Conservation (phyloP, 2,888 invertebrate species). For the Zhengitettix transpicula region DNA sequence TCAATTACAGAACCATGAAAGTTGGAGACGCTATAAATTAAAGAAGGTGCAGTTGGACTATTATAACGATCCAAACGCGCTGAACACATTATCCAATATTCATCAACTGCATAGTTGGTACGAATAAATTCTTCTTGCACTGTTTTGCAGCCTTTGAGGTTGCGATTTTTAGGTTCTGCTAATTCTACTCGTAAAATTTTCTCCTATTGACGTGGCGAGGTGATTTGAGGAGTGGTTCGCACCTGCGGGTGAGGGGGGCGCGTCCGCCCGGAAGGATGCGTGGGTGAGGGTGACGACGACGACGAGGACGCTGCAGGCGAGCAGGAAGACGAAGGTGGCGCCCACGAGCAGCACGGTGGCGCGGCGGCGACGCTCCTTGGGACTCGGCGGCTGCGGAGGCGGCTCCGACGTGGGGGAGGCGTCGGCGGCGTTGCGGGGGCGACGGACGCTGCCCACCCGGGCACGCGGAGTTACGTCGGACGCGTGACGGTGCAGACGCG, state of each 20-base stretch:
- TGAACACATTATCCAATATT: too few species aligned
- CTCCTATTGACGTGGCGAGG: too few species aligned
- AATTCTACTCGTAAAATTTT: too few species aligned
- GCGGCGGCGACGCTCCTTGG: constrained; percentile 44
- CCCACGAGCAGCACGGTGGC: constrained; percentile 54
- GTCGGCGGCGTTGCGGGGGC: not conserved
- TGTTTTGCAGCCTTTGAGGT: too few species aligned
- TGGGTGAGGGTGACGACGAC: constrained; percentile 63
- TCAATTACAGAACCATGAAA: too few species aligned
- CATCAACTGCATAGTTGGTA: too few species aligned
- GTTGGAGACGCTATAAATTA: too few species aligned
- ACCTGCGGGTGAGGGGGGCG: not conserved
- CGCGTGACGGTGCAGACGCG: not conserved
- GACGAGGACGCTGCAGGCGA: constrained; percentile 54
- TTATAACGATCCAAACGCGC: too few species aligned
- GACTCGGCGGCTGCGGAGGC: not conserved
- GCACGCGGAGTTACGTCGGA: not conserved
- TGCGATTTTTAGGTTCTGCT: too few species aligned
- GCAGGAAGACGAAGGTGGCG: constrained; percentile 54
- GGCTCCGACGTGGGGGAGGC: not conserved
- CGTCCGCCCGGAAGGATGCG: constrained; percentile 27
- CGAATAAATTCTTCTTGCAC: too few species aligned
- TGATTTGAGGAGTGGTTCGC: too few species aligned
- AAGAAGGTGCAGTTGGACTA: too few species aligned
- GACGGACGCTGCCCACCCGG: not conserved